Base-by-base conservation (phyloP, 2,888 invertebrate genomes). In the Lasioglossum lativentre region DNA sequence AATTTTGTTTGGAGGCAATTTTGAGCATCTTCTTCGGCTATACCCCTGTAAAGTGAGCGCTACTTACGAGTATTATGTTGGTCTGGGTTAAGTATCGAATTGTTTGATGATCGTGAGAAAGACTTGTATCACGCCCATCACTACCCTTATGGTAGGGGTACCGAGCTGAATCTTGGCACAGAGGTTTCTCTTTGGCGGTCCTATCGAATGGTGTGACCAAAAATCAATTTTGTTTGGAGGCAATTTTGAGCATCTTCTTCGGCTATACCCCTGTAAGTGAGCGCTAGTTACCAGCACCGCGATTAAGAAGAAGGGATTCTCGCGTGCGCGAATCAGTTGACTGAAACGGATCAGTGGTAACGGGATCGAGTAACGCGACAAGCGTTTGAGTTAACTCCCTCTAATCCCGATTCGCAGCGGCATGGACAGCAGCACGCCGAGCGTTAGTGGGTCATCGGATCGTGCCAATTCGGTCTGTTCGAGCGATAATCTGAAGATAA, bases 321-420 rank as follows among this genome's bases (percentile, higher is more conserved):
- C n/a, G 42, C 78, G 74, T 71, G 66, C 27, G 68, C 19, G 70
- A 68, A 70, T 70, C 72, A 45, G 63, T 75, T 30, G 74, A 77
- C 63, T 23, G 77, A 75, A 76, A 74, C 70, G 72, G 75, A 84
- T 80, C 75, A 77, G 75, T 77, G 42, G 73, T 74, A 74, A 84
- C 76, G 63, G 83, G 75, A 84, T 82, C 78, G 83, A 73, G 80
- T 76, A 82, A 82, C 75, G 75, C 75, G 75, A 23, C 56, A 38
- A 70, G 56, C 81, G 82, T 82, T 83, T 83, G 74, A 77, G 52
- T 85, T 80, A 82, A 85, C 38, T 79, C 82, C 78, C 74, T 75
- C 42, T 88, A 88, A 88, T 88, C 82, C 79, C 74, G 88, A 86
- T 88, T 88, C 88, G 78, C 80, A 70, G 66, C 70, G 40, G n/a